Percentiles rank a stretch among this genome's conserved stretches.
Conservation (phyloP, 2,797 vertebrate genomes). For the Ibycter americanus region DNA sequence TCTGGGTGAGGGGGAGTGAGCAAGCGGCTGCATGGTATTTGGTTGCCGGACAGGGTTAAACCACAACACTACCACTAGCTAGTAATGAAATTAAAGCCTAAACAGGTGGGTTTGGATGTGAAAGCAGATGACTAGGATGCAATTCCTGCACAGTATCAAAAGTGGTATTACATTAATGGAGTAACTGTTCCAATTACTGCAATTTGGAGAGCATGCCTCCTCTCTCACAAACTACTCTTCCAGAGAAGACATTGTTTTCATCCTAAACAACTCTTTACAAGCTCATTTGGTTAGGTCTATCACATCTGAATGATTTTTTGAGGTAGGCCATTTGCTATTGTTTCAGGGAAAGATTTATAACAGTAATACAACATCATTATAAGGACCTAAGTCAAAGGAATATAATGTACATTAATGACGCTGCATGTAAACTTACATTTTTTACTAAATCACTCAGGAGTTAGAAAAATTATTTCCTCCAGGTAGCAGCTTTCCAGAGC, state of each 20-base stretch:
- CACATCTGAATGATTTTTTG: background rate
- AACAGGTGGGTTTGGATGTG: background rate
- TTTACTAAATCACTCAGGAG: background rate
- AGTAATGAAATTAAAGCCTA: background rate
- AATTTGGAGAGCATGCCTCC: background rate
- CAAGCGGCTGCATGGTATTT: too few relatives aligned
- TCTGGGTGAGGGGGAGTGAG: too few relatives aligned
- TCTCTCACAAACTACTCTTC: background rate
- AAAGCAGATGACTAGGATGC: background rate
- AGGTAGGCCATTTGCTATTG: background rate
- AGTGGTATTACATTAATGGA: background rate
- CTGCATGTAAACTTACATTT: background rate
- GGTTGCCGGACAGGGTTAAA: too few relatives aligned
- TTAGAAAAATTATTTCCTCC: background rate
- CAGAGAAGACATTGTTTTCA: background rate
- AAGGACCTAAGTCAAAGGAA: background rate
- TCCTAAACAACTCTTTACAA: background rate
- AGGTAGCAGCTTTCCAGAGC: background rate
- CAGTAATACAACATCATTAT: background rate
- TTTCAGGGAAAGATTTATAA: background rate
- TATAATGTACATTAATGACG: fast-evolving
- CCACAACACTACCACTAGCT: background rate
- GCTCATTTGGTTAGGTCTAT: background rate
- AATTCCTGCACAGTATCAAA: background rate
- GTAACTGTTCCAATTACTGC: background rate